A percentile compares a stretch with the other conserved stretches of the same genome.
These are phyloP conservation scores for Siphonodentalium dalli DNA, from an alignment of 2,888 invertebrate genomes.

Conservation along the genomic window DNA sequence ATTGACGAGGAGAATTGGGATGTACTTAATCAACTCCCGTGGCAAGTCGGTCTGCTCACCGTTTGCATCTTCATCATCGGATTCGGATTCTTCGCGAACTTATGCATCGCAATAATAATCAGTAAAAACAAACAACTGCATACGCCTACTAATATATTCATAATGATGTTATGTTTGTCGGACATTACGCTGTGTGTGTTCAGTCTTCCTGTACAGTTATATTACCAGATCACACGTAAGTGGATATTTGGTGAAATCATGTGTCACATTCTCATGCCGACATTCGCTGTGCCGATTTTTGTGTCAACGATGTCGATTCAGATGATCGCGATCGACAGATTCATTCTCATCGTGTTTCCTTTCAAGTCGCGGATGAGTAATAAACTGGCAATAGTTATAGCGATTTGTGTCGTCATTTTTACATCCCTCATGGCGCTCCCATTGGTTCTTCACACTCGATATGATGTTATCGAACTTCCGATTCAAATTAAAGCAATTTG, in stretches of 20 bases:
- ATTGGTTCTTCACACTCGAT: constrained; percentile 50
- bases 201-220: constrained; percentile 60
- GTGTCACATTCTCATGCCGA: constrained; percentile 57
- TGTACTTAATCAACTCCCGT: constrained; percentile 43
- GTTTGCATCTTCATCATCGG: constrained; percentile 55
- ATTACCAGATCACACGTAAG: constrained; percentile 59
- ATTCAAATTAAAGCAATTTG: constrained; percentile 49
- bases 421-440: constrained; percentile 54
- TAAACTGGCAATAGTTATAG: constrained; percentile 41
- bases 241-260: constrained; percentile 60
- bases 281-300: constrained; percentile 61
- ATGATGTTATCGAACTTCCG: constrained; percentile 36
- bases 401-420: constrained; percentile 39
- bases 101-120: constrained; percentile 54
- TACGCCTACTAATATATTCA: constrained; percentile 61
- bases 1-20: constrained; percentile 47
- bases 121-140: constrained; percentile 49
- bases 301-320: constrained; percentile 59
- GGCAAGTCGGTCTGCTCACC: constrained; percentile 51
- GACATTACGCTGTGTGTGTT: constrained; percentile 60
- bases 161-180: constrained; percentile 56
- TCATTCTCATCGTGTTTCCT: constrained; percentile 61
- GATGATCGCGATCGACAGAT: constrained; percentile 61
- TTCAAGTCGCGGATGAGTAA: constrained; percentile 51
- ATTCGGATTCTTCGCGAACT: constrained; percentile 56